Conservation (phyloP, 2,888 invertebrate genomes). For the Limnephilus auricula region DNA sequence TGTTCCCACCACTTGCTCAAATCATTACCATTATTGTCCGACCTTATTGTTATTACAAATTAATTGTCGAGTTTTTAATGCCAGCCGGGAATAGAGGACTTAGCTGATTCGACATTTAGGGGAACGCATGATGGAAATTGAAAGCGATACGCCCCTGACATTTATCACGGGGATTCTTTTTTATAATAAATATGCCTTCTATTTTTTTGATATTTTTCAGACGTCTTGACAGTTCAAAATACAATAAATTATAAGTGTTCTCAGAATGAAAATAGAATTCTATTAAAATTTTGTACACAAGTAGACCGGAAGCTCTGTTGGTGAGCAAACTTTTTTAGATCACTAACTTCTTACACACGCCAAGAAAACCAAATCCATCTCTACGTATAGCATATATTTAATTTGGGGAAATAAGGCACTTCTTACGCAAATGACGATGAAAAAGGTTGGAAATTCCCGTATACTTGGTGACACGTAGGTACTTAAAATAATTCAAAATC, state of each 20-base stretch:
- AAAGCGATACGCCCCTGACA: conserved; percentile 24
- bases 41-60: conserved; percentile 37
- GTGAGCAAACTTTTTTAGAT: too few relatives aligned
- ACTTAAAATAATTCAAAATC: too few relatives aligned
- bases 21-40: conserved; percentile 41
- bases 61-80: conserved; percentile 36
- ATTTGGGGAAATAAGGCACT: too few relatives aligned
- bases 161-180: not conserved
- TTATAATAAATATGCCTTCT: not conserved
- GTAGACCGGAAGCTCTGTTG: not conserved
- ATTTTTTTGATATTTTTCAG: not conserved
- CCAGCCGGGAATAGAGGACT: conserved; percentile 7
- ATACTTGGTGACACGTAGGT: too few relatives aligned
- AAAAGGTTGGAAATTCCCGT: too few relatives aligned
- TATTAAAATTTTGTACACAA: not conserved
- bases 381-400: too few relatives aligned
- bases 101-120: conserved; percentile 32
- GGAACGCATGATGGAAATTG: conserved; percentile 28
- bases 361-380: too few relatives aligned
- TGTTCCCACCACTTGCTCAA: conserved; percentile 24
- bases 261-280: not conserved
- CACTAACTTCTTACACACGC: too few relatives aligned
- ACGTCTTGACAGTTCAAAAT: not conserved
- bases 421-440: too few relatives aligned
- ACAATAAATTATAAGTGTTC: not conserved